These are phyloP conservation scores for Solenopsis fugax DNA, from an alignment of 1,140 invertebrate species.

Conservation along the genomic window DNA sequence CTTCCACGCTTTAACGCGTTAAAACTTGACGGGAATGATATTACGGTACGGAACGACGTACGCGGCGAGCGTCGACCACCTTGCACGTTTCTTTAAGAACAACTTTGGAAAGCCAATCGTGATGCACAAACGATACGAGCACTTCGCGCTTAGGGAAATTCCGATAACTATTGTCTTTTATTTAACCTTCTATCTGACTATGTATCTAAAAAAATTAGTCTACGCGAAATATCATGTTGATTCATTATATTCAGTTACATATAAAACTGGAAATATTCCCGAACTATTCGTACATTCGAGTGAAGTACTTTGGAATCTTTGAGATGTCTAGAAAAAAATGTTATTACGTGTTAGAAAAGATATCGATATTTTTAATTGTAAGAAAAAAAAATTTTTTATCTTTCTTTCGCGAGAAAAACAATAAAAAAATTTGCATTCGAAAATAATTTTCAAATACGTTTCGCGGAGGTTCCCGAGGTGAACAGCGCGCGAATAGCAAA, in stretches of 20 bases:
- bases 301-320: neutral
- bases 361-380: neutral
- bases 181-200: neutral
- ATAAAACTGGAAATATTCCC: neutral
- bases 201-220: neutral
- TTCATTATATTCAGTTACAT: neutral
- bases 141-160: neutral
- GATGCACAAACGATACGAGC: neutral
- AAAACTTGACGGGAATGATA: conserved; percentile 77
- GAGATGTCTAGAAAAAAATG: neutral
- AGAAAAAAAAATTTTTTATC: neutral
- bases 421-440: neutral
- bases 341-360: neutral
- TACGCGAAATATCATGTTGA: neutral
- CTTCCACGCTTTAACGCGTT: conserved; percentile 78
- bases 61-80: conserved; percentile 65
- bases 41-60: conserved; percentile 62
- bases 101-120: conserved; percentile 16
- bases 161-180: neutral
- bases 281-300: neutral
- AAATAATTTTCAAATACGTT: conserved; percentile 32
- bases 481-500: conserved; percentile 43
- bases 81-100: conserved; percentile 48
- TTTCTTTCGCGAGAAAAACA: neutral
- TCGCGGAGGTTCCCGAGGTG: conserved; percentile 20